Evolutionary conservation across 1,140 invertebrate species (phyloP).

Genomic region (Eupeodes corollae): DNA sequence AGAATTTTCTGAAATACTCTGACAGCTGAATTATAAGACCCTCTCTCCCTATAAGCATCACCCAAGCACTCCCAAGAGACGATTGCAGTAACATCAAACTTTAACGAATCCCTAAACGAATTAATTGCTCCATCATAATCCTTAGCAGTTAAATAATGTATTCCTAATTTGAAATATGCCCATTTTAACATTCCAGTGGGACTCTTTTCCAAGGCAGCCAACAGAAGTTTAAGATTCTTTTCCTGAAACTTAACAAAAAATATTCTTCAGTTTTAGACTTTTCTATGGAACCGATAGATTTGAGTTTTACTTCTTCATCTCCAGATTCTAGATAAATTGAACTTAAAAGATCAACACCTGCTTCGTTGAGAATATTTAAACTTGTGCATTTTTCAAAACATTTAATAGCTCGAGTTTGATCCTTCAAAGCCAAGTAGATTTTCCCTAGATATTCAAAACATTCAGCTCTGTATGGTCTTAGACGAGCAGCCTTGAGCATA

Average conservation of each 20-base stretch:
- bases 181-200: slow-evolving; percentile 51
- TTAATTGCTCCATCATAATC: slow-evolving; percentile 45
- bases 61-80: slow-evolving; percentile 76
- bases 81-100: slow-evolving; percentile 56
- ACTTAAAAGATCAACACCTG: slow-evolving; percentile 61
- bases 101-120: slow-evolving; percentile 62
- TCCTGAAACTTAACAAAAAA: slow-evolving; percentile 29
- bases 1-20: slow-evolving; percentile 72
- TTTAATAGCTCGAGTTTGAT: slow-evolving; percentile 56
- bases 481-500: slow-evolving; percentile 61
- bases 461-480: slow-evolving; percentile 57
- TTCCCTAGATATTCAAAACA: slow-evolving; percentile 67
- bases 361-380: slow-evolving; percentile 53
- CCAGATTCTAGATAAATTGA: slow-evolving; percentile 57
- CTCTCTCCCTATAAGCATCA: slow-evolving; percentile 73
- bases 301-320: slow-evolving; percentile 38
- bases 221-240: slow-evolving; percentile 55
- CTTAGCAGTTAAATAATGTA: slow-evolving; percentile 60
- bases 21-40: slow-evolving; percentile 71
- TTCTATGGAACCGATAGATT: background rate
- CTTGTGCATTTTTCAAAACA: slow-evolving; percentile 75
- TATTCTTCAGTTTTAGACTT: background rate
- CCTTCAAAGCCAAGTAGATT: slow-evolving; percentile 52
- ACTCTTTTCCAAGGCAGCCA: slow-evolving; percentile 43
- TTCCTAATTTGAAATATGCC: slow-evolving; percentile 68